These are phyloP conservation scores for Drosophila arizonae DNA, from an alignment of 1,140 invertebrate species.

Conservation along the genomic window DNA sequence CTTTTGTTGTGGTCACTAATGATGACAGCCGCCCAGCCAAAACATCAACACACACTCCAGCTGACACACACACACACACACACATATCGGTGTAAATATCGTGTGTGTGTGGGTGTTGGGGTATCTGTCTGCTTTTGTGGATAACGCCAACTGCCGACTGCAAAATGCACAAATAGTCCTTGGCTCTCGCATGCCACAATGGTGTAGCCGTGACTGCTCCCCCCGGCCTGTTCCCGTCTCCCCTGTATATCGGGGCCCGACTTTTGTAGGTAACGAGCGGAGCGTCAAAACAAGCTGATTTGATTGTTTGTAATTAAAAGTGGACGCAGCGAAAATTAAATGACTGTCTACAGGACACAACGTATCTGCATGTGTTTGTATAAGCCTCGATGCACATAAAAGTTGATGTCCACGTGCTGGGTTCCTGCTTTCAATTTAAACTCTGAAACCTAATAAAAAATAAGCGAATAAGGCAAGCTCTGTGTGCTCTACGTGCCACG, in stretches of 20 bases:
- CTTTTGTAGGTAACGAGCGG: conserved; percentile 19
- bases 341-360: conserved; percentile 56
- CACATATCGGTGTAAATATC: background rate
- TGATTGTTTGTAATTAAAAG: conserved; percentile 82
- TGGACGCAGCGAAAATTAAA: conserved; percentile 76
- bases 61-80: conserved; percentile 7
- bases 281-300: conserved; percentile 72
- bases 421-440: conserved; percentile 58
- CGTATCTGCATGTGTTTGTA: conserved; percentile 4
- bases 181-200: conserved; percentile 22
- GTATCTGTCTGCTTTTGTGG: conserved; percentile 15
- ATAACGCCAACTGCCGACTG: conserved; percentile 26
- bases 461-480: conserved; percentile 22
- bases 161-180: conserved; percentile 50
- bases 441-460: conserved; percentile 67
- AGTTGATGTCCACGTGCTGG: conserved; percentile 66
- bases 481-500: conserved; percentile 43
- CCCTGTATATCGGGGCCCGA: conserved; percentile 3
- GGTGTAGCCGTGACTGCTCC: background rate
- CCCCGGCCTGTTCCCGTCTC: background rate
- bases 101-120: conserved; percentile 11
- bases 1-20: conserved; percentile 79
- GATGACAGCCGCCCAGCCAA: conserved; percentile 71
- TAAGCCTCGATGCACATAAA: conserved; percentile 46
- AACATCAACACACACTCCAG: conserved; percentile 51